Percentiles rank a stretch among this genome's conserved stretches.
phyloP scores from a whole-genome alignment of 2,113 vertebrate species.

The Phyllostomus hastatus region DNA sequence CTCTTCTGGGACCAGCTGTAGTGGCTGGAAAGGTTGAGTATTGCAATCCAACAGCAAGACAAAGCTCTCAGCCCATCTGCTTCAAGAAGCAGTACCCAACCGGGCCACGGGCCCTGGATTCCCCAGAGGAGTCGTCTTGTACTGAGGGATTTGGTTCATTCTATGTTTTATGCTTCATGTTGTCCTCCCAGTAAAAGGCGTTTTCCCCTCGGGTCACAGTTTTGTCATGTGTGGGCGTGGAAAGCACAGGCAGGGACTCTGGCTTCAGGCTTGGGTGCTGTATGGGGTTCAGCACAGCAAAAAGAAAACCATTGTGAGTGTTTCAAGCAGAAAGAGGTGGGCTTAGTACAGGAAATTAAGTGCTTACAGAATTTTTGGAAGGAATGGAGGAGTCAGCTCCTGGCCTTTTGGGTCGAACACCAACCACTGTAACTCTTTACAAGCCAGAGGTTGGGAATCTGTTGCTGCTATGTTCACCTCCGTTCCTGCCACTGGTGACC shows the following conservation, averaged over 20 bases:
- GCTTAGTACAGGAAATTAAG: neutral
- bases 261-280: neutral
- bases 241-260: neutral
- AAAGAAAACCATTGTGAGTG: neutral
- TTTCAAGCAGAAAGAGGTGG: conserved; percentile 8
- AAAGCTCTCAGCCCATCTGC: neutral
- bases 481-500: neutral
- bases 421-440: neutral
- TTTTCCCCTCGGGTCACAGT: neutral
- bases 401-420: neutral
- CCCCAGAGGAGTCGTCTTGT: neutral
- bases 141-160: neutral
- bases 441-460: neutral
- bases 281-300: neutral
- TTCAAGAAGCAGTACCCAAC: neutral
- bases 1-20: neutral
- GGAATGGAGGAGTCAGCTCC: neutral
- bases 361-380: neutral
- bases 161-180: neutral
- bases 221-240: neutral
- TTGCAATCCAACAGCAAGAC: neutral
- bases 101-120: neutral
- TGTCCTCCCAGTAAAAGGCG: neutral
- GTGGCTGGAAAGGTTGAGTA: neutral
- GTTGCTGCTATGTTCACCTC: neutral